A percentile compares a stretch with the other conserved stretches of the same genome.
Conservation (phyloP, 2,888 invertebrate species). For the Leptopterna dolabrata region DNA sequence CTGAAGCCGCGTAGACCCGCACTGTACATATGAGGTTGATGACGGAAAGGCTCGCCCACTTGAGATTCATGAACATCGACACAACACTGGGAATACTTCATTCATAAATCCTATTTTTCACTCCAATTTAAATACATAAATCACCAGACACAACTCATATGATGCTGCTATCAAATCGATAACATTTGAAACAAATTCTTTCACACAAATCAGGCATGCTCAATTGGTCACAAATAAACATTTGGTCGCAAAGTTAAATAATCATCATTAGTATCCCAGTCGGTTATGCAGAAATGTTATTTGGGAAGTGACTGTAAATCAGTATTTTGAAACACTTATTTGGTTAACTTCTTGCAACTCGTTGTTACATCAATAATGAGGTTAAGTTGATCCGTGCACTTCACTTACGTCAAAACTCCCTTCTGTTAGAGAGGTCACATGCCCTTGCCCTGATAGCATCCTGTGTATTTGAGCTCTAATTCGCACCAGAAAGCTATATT, state of each 20-base stretch:
- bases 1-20: not conserved
- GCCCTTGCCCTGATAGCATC: constrained; percentile 49
- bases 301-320: constrained; percentile 36
- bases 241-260: constrained; percentile 11
- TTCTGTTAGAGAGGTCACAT: constrained; percentile 51
- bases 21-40: not conserved
- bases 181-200: not conserved
- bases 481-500: constrained; percentile 37
- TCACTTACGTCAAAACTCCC: constrained; percentile 37
- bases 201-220: constrained; percentile 27
- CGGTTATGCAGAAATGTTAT: constrained; percentile 37
- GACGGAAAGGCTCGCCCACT: not conserved
- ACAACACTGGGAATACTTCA: not conserved
- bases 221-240: not conserved
- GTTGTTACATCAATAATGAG: too few species aligned
- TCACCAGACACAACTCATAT: not conserved
- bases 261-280: not conserved
- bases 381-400: constrained; percentile 36
- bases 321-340: too few species aligned
- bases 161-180: not conserved
- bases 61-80: not conserved
- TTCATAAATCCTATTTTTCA: not conserved
- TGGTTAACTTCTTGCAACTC: too few species aligned
- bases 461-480: constrained; percentile 32
- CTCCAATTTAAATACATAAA: not conserved